Base-by-base conservation (phyloP, 2,113 vertebrate genomes). In the Hippoglossus stenolepis region DNA sequence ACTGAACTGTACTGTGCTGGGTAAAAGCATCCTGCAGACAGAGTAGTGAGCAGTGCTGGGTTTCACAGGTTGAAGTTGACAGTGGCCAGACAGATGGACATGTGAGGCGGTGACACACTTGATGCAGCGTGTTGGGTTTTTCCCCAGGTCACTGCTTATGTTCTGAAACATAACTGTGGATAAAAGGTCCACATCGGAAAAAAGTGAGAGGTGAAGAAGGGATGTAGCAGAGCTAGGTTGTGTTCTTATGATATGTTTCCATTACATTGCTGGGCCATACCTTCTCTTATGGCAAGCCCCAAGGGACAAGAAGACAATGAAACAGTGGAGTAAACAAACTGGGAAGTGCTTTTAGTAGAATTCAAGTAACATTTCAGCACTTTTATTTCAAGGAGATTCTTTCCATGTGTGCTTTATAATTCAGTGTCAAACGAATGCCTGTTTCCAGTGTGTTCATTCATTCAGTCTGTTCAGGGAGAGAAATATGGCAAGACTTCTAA, bases 191-290 rank as follows among this genome's bases (percentile, higher is more conserved):
- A 35, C 49, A 63, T 21, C 20, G 31, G 38, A 15, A 8, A 8
- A 49, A 35, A 6, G 8, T 9, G 20, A 62, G 43, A 13, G 13
- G 20, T 23, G 5, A 9, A 26, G 43, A 40, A 18, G 11, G 11
- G 31, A 49, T 40, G 38, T 40, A 40, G 38, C 38, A 3, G 38
- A 40, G 10, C 38, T 10, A 35, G 45, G 13, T 8, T 53, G 8
- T 54, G 43, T 67, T 62, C 24, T 72, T 67, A 43, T 69, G 45
- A 59, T 69, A 24, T 73, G 59, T 75, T 69, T 82, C 20, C 1
- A 7, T 21, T 14, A 21, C 51, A 53, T 53, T 31, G 28, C 6
- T 31, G 28, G 28, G 28, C 28, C 4, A n/a, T 53, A n/a, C 51
- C 51, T 53, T 53, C 51, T n/a, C 49, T 21, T 56, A 23, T 23